Conservation (phyloP, 2,888 invertebrate genomes). For the Ellobium chinense region DNA sequence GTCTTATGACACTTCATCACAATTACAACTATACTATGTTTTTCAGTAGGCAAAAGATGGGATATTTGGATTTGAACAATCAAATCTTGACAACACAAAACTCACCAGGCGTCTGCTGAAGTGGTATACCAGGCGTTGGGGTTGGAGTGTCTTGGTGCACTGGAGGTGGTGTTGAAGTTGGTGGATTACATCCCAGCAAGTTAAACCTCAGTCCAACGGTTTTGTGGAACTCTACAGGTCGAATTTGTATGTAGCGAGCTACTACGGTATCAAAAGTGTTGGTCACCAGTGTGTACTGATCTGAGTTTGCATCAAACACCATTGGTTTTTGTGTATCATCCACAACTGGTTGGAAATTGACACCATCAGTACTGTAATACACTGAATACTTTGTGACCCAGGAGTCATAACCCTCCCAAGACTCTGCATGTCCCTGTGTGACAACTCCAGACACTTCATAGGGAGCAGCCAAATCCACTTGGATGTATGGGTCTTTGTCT, state of each 20-base stretch:
- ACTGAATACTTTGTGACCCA: slow-evolving; percentile 64
- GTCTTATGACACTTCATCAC: too few relatives aligned
- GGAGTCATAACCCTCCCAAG: slow-evolving; percentile 41
- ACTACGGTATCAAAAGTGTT: slow-evolving; percentile 41
- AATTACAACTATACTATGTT: too few relatives aligned
- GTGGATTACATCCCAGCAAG: slow-evolving; percentile 65
- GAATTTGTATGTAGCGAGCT: slow-evolving; percentile 77
- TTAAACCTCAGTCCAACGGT: slow-evolving; percentile 65
- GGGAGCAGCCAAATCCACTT: slow-evolving; percentile 62
- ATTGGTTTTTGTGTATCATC: background rate
- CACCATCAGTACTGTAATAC: slow-evolving; percentile 61
- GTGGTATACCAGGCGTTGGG: background rate
- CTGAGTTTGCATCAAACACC: slow-evolving; percentile 80
- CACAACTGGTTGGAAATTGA: slow-evolving; percentile 50
- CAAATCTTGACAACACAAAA: too few relatives aligned
- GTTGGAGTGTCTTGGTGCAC: background rate
- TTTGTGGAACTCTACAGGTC: slow-evolving; percentile 64
- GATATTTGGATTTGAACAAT: too few relatives aligned
- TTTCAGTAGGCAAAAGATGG: too few relatives aligned
- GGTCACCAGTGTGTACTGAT: slow-evolving; percentile 55
- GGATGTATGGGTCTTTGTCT: slow-evolving; percentile 62
- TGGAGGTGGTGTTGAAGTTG: slow-evolving; percentile 47
- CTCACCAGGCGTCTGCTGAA: background rate
- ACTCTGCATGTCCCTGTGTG: slow-evolving; percentile 61
- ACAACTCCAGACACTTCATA: slow-evolving; percentile 64